A percentile compares a stretch with the other conserved stretches of the same genome.
Evolutionary conservation across 2,797 vertebrate genomes (phyloP).

Genomic region (Gallinago nigripennis): DNA sequence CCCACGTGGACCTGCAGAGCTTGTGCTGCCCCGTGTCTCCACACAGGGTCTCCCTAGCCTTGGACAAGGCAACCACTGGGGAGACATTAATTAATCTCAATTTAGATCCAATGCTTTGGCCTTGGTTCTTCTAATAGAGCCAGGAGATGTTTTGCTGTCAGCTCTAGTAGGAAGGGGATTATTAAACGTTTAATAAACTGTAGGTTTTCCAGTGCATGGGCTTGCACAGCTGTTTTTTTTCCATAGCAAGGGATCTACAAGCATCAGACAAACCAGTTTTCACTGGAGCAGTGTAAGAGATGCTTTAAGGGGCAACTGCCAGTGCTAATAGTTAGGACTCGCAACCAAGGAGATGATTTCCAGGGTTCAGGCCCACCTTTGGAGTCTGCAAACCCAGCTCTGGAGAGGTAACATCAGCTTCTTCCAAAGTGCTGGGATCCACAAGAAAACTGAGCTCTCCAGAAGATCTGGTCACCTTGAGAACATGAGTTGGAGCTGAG

Average conservation of each 20-base stretch:
- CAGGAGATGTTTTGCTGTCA: neutral
- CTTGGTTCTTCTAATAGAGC: neutral
- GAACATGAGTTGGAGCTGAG: neutral
- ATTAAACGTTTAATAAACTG: neutral
- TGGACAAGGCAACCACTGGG: neutral
- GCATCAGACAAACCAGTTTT: neutral
- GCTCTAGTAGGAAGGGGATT: neutral
- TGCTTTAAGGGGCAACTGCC: neutral
- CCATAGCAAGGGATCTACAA: neutral
- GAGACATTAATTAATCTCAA: neutral
- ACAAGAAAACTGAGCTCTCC: neutral
- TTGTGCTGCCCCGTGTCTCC: slow-evolving; percentile 47
- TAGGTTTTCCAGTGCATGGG: neutral
- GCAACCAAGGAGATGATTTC: neutral
- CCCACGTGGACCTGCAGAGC: neutral
- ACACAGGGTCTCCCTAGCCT: slow-evolving; percentile 61
- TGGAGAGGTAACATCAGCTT: neutral
- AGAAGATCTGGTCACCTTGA: neutral
- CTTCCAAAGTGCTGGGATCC: neutral
- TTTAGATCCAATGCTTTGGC: neutral
- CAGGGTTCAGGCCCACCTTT: neutral
- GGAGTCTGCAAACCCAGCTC: neutral
- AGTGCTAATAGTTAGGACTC: neutral
- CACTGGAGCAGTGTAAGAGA: neutral
- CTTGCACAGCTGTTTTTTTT: neutral